phyloP scores from a whole-genome alignment of 2,888 invertebrate species.

The Limnephilus rhombicus region DNA sequence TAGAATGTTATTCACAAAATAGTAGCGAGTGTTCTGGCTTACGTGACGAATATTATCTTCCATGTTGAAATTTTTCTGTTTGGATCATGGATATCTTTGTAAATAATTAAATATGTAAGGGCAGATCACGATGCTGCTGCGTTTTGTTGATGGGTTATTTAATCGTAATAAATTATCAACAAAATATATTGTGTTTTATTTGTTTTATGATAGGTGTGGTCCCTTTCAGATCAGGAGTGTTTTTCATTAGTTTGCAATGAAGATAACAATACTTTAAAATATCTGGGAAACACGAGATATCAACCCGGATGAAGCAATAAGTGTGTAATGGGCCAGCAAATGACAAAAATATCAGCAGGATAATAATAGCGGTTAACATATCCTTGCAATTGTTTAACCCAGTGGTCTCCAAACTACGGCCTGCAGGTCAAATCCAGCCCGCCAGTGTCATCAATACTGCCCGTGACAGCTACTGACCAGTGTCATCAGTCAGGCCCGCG shows the following conservation, averaged over 20 bases:
- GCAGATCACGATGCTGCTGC: background rate
- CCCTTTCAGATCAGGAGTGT: background rate
- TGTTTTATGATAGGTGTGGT: background rate
- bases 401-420: too few relatives aligned
- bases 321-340: too few relatives aligned
- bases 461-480: too few relatives aligned
- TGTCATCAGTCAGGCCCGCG: too few relatives aligned
- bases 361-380: too few relatives aligned
- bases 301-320: too few relatives aligned
- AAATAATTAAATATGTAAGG: conserved; percentile 39
- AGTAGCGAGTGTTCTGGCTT: conserved; percentile 4
- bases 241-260: background rate
- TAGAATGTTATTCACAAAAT: background rate
- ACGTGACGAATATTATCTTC: background rate
- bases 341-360: too few relatives aligned
- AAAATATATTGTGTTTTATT: background rate
- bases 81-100: conserved; percentile 20
- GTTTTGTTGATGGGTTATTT: conserved; percentile 44
- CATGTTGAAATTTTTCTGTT: conserved; percentile 5
- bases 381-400: too few relatives aligned
- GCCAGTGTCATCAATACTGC: too few relatives aligned
- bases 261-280: background rate
- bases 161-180: conserved; percentile 41
- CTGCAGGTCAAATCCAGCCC: too few relatives aligned
- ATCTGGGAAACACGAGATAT: background rate